Base-by-base conservation (phyloP, 2,888 invertebrate species). In the Temnothorax unifasciatus region DNA sequence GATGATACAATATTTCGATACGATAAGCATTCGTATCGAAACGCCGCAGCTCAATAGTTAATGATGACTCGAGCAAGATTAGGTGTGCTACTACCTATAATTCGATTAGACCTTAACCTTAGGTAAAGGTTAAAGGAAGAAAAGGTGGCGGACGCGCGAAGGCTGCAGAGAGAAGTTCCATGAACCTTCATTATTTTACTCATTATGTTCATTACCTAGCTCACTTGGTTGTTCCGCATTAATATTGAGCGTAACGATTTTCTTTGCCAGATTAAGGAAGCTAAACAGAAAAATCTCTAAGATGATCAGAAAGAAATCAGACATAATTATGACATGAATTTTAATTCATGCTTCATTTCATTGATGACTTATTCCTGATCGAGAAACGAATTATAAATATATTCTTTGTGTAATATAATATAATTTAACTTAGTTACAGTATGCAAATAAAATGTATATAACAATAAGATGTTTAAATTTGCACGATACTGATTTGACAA, bases 151-250 rank as follows among this genome's bases (percentile, higher is more conserved):
- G 89, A 87, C 74, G 77, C 83, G 75, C 74, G 86, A 74, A 66
- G 21, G 76, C 83, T 86, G 90, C 90, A 90, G 91, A 90, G 91
- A 90, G 90, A 87, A 92, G 88, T 89, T 91, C 92, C 93, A 92
- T 93, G 93, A 93, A 94, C 93, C 93, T 94, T 94, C 93, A 93
- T 94, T 94, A 94, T 92, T 93, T 94, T 94, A 44, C 47, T 68
- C 29, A 68, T 68, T 68, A 47, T 21, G 66, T 68, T 47, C 47
- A 68, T 47, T 68, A 93, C 91, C 92, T 92, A 89, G 89, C 88
- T 90, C 90, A 91, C 91, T 91, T 91, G 92, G 90, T 92, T 92
- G 91, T 84, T 90, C 88, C 86, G 88, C 92, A 93, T 94, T 94
- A 94, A 93, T 91, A 92, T 92, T 92, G 90, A 91, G 90, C 90